These are phyloP conservation scores for Sinonovacula constricta DNA, from an alignment of 1,140 invertebrate species.

Conservation along the genomic window DNA sequence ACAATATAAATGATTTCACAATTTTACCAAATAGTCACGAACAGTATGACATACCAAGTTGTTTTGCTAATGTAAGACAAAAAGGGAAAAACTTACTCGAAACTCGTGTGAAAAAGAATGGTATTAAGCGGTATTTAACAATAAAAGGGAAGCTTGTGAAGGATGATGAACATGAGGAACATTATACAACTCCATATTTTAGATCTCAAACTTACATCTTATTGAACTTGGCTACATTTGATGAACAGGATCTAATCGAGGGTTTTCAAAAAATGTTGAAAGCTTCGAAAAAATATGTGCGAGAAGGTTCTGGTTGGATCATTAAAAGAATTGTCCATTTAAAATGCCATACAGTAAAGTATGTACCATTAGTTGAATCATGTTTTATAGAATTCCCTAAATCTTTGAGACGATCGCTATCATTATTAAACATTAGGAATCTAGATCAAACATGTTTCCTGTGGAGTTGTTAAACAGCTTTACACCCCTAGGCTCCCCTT, in stretches of 20 bases:
- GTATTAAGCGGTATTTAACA: constrained; percentile 32
- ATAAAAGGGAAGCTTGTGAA: constrained; percentile 22
- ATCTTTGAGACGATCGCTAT: too few species aligned
- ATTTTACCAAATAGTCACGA: too few species aligned
- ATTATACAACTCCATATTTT: constrained; percentile 10
- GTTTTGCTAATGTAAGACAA: constrained; percentile 16
- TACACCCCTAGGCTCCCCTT: constrained; percentile 39
- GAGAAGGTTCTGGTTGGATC: constrained; percentile 27
- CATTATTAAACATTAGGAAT: too few species aligned
- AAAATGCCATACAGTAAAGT: too few species aligned
- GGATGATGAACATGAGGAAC: constrained; percentile 12
- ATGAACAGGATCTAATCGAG: constrained; percentile 11
- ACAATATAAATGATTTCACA: too few species aligned
- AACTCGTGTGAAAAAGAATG: too few species aligned
- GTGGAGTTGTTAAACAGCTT: constrained; percentile 39
- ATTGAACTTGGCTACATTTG: too few species aligned
- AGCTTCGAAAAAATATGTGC: constrained; percentile 22
- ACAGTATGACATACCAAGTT: constrained; percentile 28
- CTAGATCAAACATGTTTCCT: constrained; percentile 49
- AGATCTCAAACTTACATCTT: too few species aligned
- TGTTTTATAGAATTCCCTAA: too few species aligned
- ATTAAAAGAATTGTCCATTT: too few species aligned
- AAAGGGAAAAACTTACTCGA: constrained; percentile 9
- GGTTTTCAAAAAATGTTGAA: constrained; percentile 24
- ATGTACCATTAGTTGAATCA: too few species aligned